Percentiles rank a stretch among this genome's conserved stretches.
Conservation (phyloP, 2,888 invertebrate genomes). For the Agelastica alni region DNA sequence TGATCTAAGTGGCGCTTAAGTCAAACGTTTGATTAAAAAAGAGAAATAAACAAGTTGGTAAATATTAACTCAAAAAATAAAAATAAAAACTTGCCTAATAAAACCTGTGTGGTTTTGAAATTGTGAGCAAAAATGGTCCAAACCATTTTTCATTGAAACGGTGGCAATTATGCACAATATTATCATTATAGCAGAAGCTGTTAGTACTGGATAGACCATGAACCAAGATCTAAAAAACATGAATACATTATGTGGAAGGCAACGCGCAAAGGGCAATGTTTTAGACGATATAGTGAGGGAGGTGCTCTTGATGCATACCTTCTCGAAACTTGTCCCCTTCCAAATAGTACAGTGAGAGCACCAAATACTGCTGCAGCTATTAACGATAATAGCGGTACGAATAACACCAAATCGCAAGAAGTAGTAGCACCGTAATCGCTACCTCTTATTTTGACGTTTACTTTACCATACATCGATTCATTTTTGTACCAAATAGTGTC, state of each 20-base stretch:
- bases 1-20: too few relatives aligned
- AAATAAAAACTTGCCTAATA: constrained; percentile 41
- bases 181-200: constrained; percentile 35
- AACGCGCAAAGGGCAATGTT: neutral
- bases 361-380: constrained; percentile 43
- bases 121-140: constrained; percentile 41
- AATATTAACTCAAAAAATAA: too few relatives aligned
- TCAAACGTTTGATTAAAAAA: too few relatives aligned
- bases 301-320: neutral
- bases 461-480: constrained; percentile 13
- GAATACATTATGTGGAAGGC: constrained; percentile 13
- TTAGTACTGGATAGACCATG: constrained; percentile 43
- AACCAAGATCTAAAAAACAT: constrained; percentile 44
- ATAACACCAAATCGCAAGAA: constrained; percentile 43
- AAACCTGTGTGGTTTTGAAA: constrained; percentile 40
- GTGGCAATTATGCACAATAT: constrained; percentile 32
- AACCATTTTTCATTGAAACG: constrained; percentile 34
- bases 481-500: constrained; percentile 22
- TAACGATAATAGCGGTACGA: constrained; percentile 42
- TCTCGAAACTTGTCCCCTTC: constrained; percentile 31
- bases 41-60: too few relatives aligned
- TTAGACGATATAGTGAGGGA: too few relatives aligned
- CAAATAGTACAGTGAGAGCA: constrained; percentile 29
- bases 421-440: constrained; percentile 18
- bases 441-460: constrained; percentile 12